phyloP scores from a whole-genome alignment of 2,113 vertebrate species.

The Pelodiscus sinensis region DNA sequence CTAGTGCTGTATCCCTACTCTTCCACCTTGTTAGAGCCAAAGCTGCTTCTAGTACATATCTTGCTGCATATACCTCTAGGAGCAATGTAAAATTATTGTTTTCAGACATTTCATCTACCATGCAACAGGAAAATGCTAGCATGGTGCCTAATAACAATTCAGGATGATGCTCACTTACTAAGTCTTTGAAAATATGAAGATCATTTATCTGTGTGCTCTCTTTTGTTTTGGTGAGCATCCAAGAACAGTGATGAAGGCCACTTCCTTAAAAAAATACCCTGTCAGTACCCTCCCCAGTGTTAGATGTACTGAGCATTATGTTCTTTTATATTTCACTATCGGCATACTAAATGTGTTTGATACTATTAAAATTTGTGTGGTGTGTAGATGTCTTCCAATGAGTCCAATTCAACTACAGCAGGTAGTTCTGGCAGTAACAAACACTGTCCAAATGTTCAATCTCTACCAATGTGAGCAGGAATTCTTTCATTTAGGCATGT shows the following conservation, averaged over 20 bases:
- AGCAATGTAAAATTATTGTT: background rate
- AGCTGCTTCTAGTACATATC: background rate
- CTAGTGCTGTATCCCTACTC: background rate
- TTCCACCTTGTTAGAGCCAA: background rate
- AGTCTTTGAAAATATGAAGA: background rate
- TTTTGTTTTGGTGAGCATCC: background rate
- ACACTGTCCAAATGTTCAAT: background rate
- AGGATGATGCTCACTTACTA: background rate
- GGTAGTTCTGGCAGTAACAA: background rate
- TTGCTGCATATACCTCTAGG: background rate
- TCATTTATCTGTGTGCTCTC: background rate
- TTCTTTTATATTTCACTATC: background rate
- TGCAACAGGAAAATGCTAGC: background rate
- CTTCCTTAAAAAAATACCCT: background rate
- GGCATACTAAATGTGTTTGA: background rate
- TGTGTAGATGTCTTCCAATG: background rate
- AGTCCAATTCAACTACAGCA: background rate
- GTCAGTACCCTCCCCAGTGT: background rate
- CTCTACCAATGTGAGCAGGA: background rate
- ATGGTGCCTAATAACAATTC: rapidly evolving
- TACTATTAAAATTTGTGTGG: background rate
- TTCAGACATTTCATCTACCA: background rate
- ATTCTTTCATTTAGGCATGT: background rate
- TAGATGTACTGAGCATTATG: background rate
- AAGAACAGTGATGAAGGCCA: background rate